phyloP scores from a whole-genome alignment of 1,140 invertebrate genomes.

The Aphidius ervi region DNA sequence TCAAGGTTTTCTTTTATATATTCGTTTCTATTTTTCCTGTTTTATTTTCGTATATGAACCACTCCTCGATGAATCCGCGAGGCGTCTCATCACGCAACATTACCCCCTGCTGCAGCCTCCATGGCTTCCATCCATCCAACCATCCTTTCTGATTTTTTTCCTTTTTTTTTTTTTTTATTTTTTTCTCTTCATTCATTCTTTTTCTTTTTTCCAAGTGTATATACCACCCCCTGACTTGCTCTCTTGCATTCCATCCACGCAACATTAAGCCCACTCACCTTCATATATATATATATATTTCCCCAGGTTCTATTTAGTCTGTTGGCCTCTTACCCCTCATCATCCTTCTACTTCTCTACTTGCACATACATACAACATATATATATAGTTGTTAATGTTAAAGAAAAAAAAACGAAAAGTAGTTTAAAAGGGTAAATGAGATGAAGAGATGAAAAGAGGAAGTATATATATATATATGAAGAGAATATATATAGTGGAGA shows the following conservation, averaged over 20 bases:
- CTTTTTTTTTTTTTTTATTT: conserved; percentile 22
- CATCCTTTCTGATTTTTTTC: conserved; percentile 20
- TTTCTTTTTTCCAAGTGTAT: conserved; percentile 14
- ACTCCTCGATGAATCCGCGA: conserved; percentile 48
- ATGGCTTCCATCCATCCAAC: conserved; percentile 23
- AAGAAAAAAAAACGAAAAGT: not conserved
- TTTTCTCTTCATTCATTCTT: conserved; percentile 16
- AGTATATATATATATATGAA: no score
- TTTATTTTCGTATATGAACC: conserved; percentile 22
- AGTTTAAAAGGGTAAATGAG: conserved; percentile 10
- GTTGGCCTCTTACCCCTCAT: conserved; percentile 17
- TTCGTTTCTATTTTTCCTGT: conserved; percentile 21
- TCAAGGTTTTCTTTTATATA: conserved; percentile 22
- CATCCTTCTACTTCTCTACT: conserved; percentile 16
- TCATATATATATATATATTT: conserved; percentile 35
- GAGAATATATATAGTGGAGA: conserved; percentile 19
- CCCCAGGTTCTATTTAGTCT: conserved; percentile 31
- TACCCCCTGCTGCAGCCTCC: conserved; percentile 35
- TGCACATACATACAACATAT: not conserved
- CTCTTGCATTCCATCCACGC: conserved; percentile 38
- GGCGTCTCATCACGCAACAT: conserved; percentile 54
- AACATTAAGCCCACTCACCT: conserved; percentile 46
- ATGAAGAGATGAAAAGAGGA: not conserved
- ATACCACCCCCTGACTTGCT: conserved; percentile 15
- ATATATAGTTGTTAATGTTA: no score